Conservation (phyloP, 2,797 vertebrate species). For the Loris lydekkerianus region DNA sequence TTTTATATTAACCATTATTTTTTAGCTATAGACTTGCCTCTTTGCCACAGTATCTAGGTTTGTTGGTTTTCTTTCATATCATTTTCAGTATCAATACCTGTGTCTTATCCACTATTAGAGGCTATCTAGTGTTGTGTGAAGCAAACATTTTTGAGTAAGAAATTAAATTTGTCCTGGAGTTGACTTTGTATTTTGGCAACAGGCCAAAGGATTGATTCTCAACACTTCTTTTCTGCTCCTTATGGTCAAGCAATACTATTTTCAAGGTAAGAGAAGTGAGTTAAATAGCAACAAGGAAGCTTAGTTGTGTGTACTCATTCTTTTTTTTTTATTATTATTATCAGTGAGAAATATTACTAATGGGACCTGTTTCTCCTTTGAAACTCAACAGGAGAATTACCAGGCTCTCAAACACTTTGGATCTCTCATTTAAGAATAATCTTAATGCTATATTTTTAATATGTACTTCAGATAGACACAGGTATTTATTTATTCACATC, state of each 20-base stretch:
- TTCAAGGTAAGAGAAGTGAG: not conserved
- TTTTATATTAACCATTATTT: conserved; percentile 10
- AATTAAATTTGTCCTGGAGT: not conserved
- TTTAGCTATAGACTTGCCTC: not conserved
- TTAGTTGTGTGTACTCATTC: not conserved
- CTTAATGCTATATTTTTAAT: not conserved
- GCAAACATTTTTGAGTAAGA: not conserved
- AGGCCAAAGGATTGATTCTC: not conserved
- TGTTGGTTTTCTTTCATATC: not conserved
- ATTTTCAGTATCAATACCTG: not conserved
- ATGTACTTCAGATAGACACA: not conserved
- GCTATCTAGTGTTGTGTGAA: not conserved
- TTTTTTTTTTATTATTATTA: not conserved
- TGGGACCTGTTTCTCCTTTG: not conserved
- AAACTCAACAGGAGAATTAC: not conserved
- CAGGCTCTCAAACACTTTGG: not conserved
- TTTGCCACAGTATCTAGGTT: not conserved
- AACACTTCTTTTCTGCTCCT: not conserved
- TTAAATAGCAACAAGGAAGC: not conserved
- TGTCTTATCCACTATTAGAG: not conserved
- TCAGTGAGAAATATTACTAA: not conserved
- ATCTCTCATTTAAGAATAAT: conserved; percentile 3
- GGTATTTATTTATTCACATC: conserved; percentile 19
- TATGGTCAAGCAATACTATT: not conserved
- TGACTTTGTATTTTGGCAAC: conserved; percentile 57